A percentile compares a stretch with the other conserved stretches of the same genome.
Conservation (phyloP, 2,113 vertebrate genomes). For the Gymnobelideus leadbeateri region DNA sequence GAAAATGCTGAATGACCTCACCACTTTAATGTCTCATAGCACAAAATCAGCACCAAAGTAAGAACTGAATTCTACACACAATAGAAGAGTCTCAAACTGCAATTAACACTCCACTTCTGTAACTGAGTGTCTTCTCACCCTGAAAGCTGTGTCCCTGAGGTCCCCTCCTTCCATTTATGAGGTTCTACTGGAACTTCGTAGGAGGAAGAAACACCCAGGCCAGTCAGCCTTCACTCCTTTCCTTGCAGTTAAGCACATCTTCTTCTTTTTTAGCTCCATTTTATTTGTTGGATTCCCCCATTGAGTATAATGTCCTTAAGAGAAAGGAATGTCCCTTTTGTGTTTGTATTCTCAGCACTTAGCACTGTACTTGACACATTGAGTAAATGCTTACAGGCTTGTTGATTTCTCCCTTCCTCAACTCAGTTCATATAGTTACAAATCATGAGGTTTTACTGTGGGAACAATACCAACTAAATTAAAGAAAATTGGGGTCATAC, state of each 20-base stretch:
- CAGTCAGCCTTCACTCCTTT: not conserved
- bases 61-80: conserved; percentile 1
- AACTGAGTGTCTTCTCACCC: not conserved
- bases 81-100: not conserved
- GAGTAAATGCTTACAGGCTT: not conserved
- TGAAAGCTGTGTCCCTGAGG: not conserved
- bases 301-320: not conserved
- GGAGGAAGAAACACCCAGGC: not conserved
- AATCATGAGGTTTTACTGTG: not conserved
- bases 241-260: not conserved
- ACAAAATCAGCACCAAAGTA: conserved; percentile 13
- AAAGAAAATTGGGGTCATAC: not conserved
- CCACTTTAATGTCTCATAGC: not conserved
- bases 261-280: not conserved
- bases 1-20: conserved; percentile 2
- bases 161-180: not conserved
- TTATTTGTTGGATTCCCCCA: not conserved
- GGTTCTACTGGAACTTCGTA: not conserved
- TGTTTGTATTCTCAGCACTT: not conserved
- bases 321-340: not conserved
- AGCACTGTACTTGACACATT: not conserved
- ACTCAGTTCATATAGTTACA: not conserved
- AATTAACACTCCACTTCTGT: not conserved
- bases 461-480: not conserved
- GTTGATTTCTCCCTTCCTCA: not conserved